Percentiles rank a stretch among this genome's conserved stretches.
Conservation (phyloP, 2,888 invertebrate genomes). For the Spodoptera littoralis region DNA sequence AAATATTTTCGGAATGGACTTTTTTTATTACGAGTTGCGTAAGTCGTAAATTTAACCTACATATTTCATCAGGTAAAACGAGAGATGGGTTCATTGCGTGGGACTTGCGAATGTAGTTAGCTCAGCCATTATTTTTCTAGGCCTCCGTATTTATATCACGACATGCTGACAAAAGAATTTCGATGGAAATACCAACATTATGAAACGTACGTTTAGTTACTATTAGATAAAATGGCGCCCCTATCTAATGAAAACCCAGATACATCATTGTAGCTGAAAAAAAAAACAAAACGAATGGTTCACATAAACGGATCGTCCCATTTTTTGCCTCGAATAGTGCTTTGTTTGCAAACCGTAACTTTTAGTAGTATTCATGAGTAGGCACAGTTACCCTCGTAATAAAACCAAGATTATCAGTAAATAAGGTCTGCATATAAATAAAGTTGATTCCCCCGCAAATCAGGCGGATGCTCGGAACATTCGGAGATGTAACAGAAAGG, state of each 20-base stretch:
- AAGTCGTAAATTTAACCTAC: constrained; percentile 53
- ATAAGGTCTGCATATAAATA: constrained; percentile 58
- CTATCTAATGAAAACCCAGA: constrained; percentile 19
- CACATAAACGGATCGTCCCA: constrained; percentile 40
- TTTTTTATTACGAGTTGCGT: constrained; percentile 49
- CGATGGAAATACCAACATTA: constrained; percentile 14
- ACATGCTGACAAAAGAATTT: constrained; percentile 28
- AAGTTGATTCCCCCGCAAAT: constrained; percentile 55
- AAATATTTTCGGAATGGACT: constrained; percentile 42
- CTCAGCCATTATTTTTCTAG: constrained; percentile 50
- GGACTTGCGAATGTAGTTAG: constrained; percentile 52
- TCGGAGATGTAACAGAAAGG: constrained; percentile 47
- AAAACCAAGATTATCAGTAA: constrained; percentile 59
- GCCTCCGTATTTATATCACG: constrained; percentile 36
- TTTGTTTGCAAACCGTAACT: constrained; percentile 53
- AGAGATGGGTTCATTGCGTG: constrained; percentile 55
- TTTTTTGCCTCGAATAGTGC: constrained; percentile 50
- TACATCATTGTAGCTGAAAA: constrained; percentile 12
- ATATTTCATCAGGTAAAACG: constrained; percentile 54
- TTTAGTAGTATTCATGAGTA: constrained; percentile 55
- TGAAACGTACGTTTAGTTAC: constrained; percentile 1
- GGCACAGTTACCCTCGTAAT: constrained; percentile 56
- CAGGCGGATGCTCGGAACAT: constrained; percentile 48
- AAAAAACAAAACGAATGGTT: constrained; percentile 39
- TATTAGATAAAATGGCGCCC: constrained; percentile 5